A percentile compares a stretch with the other conserved stretches of the same genome.
Evolutionary conservation across 2,888 invertebrate species (phyloP).

Genomic region (Lithodes maja): DNA sequence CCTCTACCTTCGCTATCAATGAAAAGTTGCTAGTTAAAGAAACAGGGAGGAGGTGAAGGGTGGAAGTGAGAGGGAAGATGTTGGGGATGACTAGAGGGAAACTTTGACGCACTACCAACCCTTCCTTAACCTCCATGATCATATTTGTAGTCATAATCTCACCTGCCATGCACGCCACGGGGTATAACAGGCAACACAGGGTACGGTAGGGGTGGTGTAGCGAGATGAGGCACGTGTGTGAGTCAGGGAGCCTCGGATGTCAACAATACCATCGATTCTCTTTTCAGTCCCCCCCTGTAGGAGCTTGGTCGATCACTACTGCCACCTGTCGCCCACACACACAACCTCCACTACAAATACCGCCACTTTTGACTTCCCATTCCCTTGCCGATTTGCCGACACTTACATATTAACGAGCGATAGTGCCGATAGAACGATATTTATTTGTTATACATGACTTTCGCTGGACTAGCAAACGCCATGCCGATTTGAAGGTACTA

Average conservation of each 20-base stretch:
- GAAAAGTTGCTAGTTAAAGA: neutral
- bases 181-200: neutral
- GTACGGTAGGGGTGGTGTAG: neutral
- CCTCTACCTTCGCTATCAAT: too few species aligned
- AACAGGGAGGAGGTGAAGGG: neutral
- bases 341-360: neutral
- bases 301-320: neutral
- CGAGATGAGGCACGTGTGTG: neutral
- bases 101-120: neutral
- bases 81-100: neutral
- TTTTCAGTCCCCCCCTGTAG: neutral
- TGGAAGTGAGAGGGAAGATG: neutral
- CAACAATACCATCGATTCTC: slow-evolving; percentile 7
- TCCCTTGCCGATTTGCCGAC: too few species aligned
- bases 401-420: too few species aligned
- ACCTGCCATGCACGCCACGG: slow-evolving; percentile 1
- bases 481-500: too few species aligned
- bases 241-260: neutral
- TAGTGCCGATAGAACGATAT: too few species aligned
- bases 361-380: neutral
- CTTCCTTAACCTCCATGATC: neutral
- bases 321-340: slow-evolving; percentile 4
- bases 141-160: neutral
- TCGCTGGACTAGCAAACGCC: too few species aligned
- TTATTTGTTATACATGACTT: too few species aligned